Evolutionary conservation across 2,113 vertebrate species (phyloP).

Genomic region (Thermophis baileyi): DNA sequence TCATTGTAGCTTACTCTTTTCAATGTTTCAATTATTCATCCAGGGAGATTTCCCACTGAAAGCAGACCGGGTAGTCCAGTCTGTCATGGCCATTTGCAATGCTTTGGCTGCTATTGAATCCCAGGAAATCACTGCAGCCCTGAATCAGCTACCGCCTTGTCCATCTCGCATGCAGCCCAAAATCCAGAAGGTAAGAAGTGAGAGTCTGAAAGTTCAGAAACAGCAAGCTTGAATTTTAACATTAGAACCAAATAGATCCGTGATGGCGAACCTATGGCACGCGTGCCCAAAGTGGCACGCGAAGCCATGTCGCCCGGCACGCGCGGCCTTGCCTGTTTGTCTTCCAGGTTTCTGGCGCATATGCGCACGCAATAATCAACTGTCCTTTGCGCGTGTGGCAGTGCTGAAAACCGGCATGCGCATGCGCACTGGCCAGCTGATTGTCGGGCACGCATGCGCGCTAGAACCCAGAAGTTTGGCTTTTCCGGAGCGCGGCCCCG

Average conservation of each 20-base stretch:
- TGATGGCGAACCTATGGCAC: no score
- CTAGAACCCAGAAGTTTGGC: no score
- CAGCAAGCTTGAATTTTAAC: accelerated
- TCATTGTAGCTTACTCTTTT: not conserved
- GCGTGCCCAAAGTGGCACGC: no score
- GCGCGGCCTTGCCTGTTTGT: no score
- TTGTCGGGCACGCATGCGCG: no score
- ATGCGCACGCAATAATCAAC: no score
- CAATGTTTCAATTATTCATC: not conserved
- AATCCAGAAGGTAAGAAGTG: constrained; percentile 81
- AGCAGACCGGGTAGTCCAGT: constrained; percentile 90
- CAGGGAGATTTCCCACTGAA: constrained; percentile 82
- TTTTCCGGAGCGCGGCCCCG: no score
- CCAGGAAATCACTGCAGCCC: constrained; percentile 85
- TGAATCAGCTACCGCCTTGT: constrained; percentile 91
- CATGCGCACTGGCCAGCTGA: no score
- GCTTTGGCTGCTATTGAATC: constrained; percentile 88
- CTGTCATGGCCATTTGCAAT: constrained; percentile 90
- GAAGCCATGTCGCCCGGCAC: no score
- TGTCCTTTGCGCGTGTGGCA: no score
- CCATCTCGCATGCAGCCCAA: constrained; percentile 91
- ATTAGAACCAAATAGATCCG: not conserved
- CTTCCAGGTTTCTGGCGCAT: no score
- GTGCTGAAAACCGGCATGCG: no score
- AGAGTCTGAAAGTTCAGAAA: accelerated